A percentile compares a stretch with the other conserved stretches of the same genome.
Evolutionary conservation across 2,888 invertebrate genomes (phyloP).

Genomic region (Zootermopsis nevadensis): DNA sequence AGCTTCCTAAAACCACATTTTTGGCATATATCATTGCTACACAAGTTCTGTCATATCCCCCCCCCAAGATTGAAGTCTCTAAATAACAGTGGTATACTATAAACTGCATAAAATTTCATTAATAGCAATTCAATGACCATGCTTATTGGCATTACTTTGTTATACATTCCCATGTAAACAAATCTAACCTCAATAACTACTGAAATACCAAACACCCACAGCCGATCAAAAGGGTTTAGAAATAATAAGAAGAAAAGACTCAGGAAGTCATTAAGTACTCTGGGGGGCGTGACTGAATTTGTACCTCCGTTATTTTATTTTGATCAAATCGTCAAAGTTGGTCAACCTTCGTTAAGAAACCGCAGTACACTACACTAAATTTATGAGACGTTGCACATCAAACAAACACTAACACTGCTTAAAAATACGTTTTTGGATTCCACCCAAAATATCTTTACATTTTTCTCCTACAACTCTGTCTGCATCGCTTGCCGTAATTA

Average conservation of each 20-base stretch:
- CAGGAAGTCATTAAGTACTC: background rate
- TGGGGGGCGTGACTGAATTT: background rate
- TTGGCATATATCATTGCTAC: too few species aligned
- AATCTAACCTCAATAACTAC: constrained; percentile 3
- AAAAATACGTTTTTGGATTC: background rate
- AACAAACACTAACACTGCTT: background rate
- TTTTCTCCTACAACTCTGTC: background rate
- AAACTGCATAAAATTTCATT: too few species aligned
- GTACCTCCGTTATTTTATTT: background rate
- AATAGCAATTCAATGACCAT: too few species aligned
- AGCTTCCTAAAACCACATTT: too few species aligned
- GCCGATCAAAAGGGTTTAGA: too few species aligned
- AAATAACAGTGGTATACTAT: too few species aligned
- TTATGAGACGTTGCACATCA: background rate
- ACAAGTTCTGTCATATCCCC: too few species aligned
- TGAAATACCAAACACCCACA: background rate
- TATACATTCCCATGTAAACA: too few species aligned
- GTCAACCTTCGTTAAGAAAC: background rate
- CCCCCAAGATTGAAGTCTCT: too few species aligned
- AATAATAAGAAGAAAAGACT: background rate
- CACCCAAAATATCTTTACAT: background rate
- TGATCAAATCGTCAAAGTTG: background rate
- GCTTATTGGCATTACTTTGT: too few species aligned
- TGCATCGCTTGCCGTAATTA: background rate
- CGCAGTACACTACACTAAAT: background rate